These are phyloP conservation scores for Halichoerus grypus DNA, from an alignment of 2,113 vertebrate species.

Conservation along the genomic window DNA sequence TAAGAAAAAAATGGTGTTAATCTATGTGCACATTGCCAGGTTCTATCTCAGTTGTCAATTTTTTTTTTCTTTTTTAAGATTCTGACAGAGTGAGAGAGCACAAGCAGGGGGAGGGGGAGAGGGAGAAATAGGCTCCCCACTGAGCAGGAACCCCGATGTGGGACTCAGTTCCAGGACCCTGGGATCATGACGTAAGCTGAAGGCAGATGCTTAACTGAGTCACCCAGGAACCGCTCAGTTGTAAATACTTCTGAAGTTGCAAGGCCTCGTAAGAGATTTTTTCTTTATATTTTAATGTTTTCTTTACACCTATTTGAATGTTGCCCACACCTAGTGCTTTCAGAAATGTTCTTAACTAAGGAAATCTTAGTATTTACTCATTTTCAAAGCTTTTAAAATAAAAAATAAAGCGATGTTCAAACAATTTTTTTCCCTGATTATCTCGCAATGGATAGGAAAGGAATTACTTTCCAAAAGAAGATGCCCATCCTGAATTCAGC, in stretches of 20 bases:
- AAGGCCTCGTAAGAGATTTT: background rate
- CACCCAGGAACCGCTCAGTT: background rate
- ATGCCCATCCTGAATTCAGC: background rate
- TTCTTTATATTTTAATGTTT: background rate
- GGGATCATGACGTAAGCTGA: too few relatives aligned
- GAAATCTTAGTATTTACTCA: background rate
- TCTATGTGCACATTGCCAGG: background rate
- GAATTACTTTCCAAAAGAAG: background rate
- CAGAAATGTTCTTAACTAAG: background rate
- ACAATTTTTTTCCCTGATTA: background rate
- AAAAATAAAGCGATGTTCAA: background rate
- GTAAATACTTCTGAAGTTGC: background rate
- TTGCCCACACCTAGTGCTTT: background rate
- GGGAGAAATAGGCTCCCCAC: too few relatives aligned
- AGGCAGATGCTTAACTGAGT: too few relatives aligned
- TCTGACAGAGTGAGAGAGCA: too few relatives aligned
- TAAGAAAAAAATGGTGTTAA: background rate
- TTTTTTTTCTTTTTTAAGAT: too few relatives aligned
- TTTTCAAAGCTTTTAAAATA: background rate
- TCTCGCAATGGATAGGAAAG: background rate
- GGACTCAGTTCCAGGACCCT: too few relatives aligned
- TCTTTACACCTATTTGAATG: background rate
- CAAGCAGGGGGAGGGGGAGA: too few relatives aligned
- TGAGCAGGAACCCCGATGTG: too few relatives aligned
- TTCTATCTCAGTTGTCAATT: background rate